phyloP scores from a whole-genome alignment of 2,113 vertebrate genomes.

The Neoarius graeffei region DNA sequence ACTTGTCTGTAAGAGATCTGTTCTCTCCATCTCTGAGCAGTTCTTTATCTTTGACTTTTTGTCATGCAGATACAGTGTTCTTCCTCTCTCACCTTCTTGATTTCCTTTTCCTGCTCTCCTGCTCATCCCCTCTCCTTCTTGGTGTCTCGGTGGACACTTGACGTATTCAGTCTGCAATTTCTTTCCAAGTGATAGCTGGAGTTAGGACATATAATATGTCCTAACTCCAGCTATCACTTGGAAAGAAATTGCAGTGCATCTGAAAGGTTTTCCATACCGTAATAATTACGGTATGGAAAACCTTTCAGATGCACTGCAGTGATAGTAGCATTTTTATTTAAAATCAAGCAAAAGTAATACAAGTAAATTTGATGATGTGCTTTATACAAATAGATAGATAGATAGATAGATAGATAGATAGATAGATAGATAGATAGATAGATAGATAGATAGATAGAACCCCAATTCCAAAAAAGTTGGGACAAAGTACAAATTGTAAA shows the following conservation, averaged over 20 bases:
- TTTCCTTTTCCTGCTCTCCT: background rate
- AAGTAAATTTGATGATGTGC: background rate
- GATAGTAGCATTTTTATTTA: background rate
- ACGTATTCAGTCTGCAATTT: conserved; percentile 34
- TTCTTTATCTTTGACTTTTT: conserved; percentile 9
- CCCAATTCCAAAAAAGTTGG: too few species aligned
- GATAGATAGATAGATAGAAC: too few species aligned
- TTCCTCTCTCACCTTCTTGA: background rate
- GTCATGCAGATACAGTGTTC: conserved; percentile 7
- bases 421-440: too few species aligned
- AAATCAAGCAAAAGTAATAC: background rate
- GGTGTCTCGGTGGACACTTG: conserved; percentile 20
- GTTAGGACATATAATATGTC: conserved; percentile 34
- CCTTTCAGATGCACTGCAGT: background rate
- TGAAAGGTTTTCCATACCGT: too few species aligned
- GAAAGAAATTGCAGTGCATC: too few species aligned
- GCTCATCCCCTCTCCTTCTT: background rate
- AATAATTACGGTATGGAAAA: conserved; percentile 13
- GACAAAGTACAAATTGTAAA: too few species aligned
- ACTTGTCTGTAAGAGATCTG: conserved; percentile 7
- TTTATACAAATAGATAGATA: too few species aligned
- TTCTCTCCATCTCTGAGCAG: conserved; percentile 6
- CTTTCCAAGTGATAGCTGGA: conserved; percentile 23
- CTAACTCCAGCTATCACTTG: too few species aligned
- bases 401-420: too few species aligned